phyloP scores from a whole-genome alignment of 2,888 invertebrate genomes.

The Limnephilus auricula region DNA sequence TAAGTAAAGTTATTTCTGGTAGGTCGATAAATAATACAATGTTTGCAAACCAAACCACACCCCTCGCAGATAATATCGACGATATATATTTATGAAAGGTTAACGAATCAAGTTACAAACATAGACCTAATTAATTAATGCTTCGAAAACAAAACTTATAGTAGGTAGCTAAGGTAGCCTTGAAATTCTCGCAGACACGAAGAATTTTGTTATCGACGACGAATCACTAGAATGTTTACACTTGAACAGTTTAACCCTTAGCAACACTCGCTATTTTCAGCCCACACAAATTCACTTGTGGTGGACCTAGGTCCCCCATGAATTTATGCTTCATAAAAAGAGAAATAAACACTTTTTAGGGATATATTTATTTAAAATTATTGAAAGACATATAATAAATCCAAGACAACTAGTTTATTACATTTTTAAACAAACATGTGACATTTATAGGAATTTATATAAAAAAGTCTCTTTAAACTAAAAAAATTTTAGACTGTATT shows the following conservation, averaged over 20 bases:
- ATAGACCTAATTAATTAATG: neutral
- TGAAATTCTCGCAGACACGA: neutral
- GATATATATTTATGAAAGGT: neutral
- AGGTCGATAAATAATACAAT: neutral
- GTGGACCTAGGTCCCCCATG: too few relatives aligned
- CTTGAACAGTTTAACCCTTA: neutral
- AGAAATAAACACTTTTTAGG: too few relatives aligned
- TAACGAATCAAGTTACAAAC: neutral
- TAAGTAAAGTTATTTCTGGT: neutral
- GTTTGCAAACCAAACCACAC: neutral
- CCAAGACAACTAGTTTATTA: too few relatives aligned
- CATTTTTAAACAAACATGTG: too few relatives aligned
- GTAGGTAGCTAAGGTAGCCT: neutral
- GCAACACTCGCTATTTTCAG: too few relatives aligned
- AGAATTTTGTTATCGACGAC: neutral
- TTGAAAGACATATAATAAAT: too few relatives aligned
- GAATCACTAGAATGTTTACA: neutral
- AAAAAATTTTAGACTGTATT: too few relatives aligned
- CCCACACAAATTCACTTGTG: too few relatives aligned
- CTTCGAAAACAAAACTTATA: neutral
- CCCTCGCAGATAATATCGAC: neutral
- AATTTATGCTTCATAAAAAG: too few relatives aligned
- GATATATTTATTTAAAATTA: too few relatives aligned
- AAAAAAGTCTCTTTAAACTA: too few relatives aligned
- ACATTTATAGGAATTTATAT: too few relatives aligned